These are phyloP conservation scores for Drosophila helvetica DNA, from an alignment of 2,888 invertebrate genomes.

Conservation along the genomic window DNA sequence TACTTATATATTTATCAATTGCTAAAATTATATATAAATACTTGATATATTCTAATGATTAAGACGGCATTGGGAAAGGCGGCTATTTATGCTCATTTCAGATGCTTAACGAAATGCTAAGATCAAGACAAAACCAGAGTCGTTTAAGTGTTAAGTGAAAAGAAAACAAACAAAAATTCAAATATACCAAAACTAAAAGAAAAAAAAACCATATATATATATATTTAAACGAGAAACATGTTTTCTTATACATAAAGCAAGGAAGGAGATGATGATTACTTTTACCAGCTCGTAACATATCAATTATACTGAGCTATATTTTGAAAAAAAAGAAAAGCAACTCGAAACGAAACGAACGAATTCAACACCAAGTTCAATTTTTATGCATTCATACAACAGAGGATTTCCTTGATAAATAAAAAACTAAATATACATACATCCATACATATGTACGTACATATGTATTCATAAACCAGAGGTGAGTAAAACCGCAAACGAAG, in stretches of 20 bases:
- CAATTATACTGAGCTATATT: conserved; percentile 72
- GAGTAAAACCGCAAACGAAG: conserved; percentile 57
- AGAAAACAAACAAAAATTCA: conserved; percentile 21
- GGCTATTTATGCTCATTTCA: conserved; percentile 66
- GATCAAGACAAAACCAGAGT: conserved; percentile 47
- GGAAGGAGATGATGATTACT: conserved; percentile 38
- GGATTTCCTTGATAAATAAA: conserved; percentile 45
- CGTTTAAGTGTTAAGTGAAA: conserved; percentile 62
- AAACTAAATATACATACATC: conserved; percentile 16
- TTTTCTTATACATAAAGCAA: conserved; percentile 54
- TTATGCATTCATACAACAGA: conserved; percentile 44
- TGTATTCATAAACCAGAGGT: conserved; percentile 51
- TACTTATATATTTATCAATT: conserved; percentile 65
- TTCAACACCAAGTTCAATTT: conserved; percentile 68
- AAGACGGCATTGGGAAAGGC: conserved; percentile 34
- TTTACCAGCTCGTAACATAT: conserved; percentile 75
- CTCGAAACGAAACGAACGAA: conserved; percentile 62
- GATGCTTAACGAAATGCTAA: conserved; percentile 48
- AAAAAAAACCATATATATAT: conserved; percentile 24
- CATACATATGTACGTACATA: too few species aligned
- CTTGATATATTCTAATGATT: conserved; percentile 24
- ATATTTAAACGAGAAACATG: conserved; percentile 36
- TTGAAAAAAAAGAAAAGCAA: conserved; percentile 48
- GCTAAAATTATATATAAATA: conserved; percentile 46
- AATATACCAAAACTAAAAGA: conserved; percentile 52